Evolutionary conservation across 2,797 vertebrate genomes (phyloP), one percentile per base, ranked within the genome.

Genomic region (Chaunax sp.): DNA sequence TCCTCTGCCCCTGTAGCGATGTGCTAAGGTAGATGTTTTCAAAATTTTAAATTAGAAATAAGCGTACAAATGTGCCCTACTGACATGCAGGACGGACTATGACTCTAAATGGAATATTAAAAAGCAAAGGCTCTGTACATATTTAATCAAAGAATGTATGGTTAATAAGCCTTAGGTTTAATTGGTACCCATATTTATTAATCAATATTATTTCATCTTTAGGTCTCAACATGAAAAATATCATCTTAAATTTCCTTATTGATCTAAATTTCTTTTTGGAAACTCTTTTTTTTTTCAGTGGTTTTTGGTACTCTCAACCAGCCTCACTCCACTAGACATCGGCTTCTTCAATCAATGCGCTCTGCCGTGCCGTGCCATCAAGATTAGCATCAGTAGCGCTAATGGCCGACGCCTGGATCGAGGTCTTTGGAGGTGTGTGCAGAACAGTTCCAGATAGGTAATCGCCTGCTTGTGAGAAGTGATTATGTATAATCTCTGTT

Each of bases 301-400:
- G 12, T 35, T 35, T 35, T 11, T 35, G 33, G 33, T 9, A 35
- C 33, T 35, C 7, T 11, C n/a, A n/a, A n/a, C n/a, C n/a, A n/a
- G 10, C 37, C 70, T 30, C 49, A 33, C 47, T 51, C 3, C 59
- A 72, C 59, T 58, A n/a, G n/a, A n/a, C n/a, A n/a, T 49, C 49
- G 51, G 59, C 53, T 70, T 69, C 56, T 72, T 66, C 33, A 64
- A 72, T 69, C 60, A 12, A 65, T 72, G 45, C 57, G 58, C 63
- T 71, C 61, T 66, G 62, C 58, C 51, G 47, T 66, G 40, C 22
- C 23, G 10, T 60, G 83, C 70, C 69, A 82, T 87, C 79, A 75
- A 69, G 69, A 59, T 79, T 69, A 81, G 62, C 71, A 26, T 85
- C 78, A 84, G 75, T 77, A 80, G 53, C 65, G 28, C 78, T 85